Percentiles rank a stretch among this genome's conserved stretches.
phyloP scores from a whole-genome alignment of 2,888 invertebrate species.

The Himalopsyche kuldschensis region DNA sequence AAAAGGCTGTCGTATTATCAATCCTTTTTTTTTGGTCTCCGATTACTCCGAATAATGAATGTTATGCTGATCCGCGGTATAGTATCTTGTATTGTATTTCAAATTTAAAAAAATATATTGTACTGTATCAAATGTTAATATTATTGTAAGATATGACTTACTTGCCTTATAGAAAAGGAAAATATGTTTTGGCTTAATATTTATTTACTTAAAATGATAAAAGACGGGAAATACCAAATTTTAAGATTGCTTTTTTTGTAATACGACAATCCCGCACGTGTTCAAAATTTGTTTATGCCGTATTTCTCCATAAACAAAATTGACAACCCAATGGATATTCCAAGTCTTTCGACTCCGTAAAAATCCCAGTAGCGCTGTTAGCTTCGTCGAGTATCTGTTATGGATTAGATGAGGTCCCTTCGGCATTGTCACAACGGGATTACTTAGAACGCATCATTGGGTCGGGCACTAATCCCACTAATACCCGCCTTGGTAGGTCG shows the following conservation, averaged over 20 bases:
- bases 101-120: too few relatives aligned
- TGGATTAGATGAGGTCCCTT: not conserved
- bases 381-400: not conserved
- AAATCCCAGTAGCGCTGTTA: not conserved
- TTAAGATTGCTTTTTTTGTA: not conserved
- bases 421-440: conserved; percentile 22
- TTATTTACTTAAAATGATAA: too few relatives aligned
- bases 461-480: conserved; percentile 6
- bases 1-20: too few relatives aligned
- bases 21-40: too few relatives aligned
- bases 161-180: too few relatives aligned
- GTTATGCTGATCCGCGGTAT: too few relatives aligned
- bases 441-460: conserved; percentile 23
- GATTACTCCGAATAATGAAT: too few relatives aligned
- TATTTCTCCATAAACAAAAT: not conserved
- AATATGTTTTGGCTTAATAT: too few relatives aligned
- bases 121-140: too few relatives aligned
- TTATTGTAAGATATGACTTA: too few relatives aligned
- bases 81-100: too few relatives aligned
- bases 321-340: not conserved
- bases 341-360: not conserved
- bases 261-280: not conserved
- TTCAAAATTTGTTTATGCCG: not conserved
- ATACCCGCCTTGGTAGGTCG: not conserved
- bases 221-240: not conserved